Percentiles rank a stretch among this genome's conserved stretches.
Evolutionary conservation across 2,797 vertebrate genomes (phyloP).

Genomic region (Lacerta agilis): DNA sequence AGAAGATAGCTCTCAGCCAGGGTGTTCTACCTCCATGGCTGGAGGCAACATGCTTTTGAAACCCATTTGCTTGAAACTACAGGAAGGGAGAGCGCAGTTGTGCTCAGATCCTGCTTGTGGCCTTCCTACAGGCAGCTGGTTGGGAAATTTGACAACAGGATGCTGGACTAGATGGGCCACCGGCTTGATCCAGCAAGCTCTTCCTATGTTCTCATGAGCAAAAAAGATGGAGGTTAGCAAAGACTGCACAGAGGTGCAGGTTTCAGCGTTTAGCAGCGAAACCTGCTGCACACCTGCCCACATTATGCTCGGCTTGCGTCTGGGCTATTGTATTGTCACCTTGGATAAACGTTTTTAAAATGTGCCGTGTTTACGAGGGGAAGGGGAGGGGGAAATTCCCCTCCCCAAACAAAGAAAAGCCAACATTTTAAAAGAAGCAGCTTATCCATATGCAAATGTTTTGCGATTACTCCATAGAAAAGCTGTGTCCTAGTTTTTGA

Average conservation of each 20-base stretch:
- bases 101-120: no score
- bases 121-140: no score
- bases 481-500: constrained; percentile 74
- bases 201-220: no score
- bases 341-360: constrained; percentile 52
- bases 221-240: neutral
- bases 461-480: constrained; percentile 74
- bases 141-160: no score
- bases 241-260: neutral
- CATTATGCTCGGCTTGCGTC: constrained; percentile 38
- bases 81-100: no score
- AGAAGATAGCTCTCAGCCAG: no score
- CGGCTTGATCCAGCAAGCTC: no score
- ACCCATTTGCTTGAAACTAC: no score
- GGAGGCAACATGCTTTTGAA: no score
- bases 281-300: constrained; percentile 40
- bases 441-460: constrained; percentile 75
- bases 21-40: no score
- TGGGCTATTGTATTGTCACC: constrained; percentile 48
- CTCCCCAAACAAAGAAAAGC: constrained; percentile 40
- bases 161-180: no score
- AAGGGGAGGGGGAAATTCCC: neutral
- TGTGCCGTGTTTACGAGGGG: constrained; percentile 21
- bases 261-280: constrained; percentile 27
- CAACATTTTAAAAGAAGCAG: constrained; percentile 65